phyloP scores from a whole-genome alignment of 1,140 invertebrate species.

The Drosophila seguyi region DNA sequence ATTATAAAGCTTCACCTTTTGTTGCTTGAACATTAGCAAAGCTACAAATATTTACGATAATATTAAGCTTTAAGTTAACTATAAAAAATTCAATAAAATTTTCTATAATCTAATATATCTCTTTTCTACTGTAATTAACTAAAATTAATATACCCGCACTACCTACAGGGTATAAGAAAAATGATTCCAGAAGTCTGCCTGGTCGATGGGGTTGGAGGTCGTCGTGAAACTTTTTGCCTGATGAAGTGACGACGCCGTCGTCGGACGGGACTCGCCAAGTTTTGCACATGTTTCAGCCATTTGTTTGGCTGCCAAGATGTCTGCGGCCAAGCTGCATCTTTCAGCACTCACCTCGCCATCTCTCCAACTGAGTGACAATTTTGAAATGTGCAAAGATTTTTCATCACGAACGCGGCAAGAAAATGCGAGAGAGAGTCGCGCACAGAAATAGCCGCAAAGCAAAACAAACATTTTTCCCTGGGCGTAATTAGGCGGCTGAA shows the following conservation, averaged over 20 bases:
- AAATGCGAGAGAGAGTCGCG: not conserved
- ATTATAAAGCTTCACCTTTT: not conserved
- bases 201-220: conserved; percentile 50
- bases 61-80: too few relatives aligned
- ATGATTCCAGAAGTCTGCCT: conserved; percentile 53
- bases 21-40: too few relatives aligned
- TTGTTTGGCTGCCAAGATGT: conserved; percentile 61
- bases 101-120: too few relatives aligned
- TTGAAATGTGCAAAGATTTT: conserved; percentile 45
- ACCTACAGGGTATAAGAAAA: not conserved
- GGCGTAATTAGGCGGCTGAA: conserved; percentile 56
- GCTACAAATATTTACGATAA: too few relatives aligned
- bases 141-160: not conserved
- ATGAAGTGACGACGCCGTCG: conserved; percentile 66
- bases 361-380: conserved; percentile 58
- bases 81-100: too few relatives aligned
- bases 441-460: conserved; percentile 35
- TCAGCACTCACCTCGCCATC: not conserved
- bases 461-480: conserved; percentile 37
- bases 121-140: too few relatives aligned
- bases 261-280: conserved; percentile 19
- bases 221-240: conserved; percentile 59
- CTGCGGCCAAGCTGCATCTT: conserved; percentile 36
- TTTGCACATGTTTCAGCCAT: conserved; percentile 52
- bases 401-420: conserved; percentile 15